Evolutionary conservation across 2,113 vertebrate species (phyloP).

Genomic region (Ibidorhyncha struthersii): DNA sequence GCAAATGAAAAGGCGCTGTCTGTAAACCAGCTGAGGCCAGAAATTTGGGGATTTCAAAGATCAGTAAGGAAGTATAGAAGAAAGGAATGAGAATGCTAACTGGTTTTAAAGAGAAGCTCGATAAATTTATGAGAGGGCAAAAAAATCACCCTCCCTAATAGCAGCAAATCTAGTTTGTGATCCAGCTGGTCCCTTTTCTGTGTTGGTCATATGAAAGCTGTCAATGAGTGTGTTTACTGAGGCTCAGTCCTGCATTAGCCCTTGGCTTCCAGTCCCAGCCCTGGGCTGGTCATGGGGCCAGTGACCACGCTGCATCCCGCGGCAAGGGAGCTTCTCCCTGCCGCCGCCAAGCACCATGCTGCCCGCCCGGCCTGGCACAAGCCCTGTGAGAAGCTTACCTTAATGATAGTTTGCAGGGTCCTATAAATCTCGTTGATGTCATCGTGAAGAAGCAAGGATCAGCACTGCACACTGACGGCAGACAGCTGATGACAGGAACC

Average conservation of each 20-base stretch:
- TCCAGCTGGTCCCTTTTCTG: background rate
- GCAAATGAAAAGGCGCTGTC: background rate
- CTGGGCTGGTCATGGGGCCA: rapidly evolving
- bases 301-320: rapidly evolving
- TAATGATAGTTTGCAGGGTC: rapidly evolving
- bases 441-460: background rate
- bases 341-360: background rate
- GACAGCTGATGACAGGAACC: background rate
- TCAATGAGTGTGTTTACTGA: rapidly evolving
- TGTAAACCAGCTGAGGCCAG: background rate
- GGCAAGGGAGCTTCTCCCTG: rapidly evolving
- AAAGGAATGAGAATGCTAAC: background rate
- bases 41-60: background rate
- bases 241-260: background rate
- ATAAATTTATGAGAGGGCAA: background rate
- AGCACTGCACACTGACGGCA: background rate
- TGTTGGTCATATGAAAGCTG: rapidly evolving
- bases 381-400: background rate
- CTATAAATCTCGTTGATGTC: rapidly evolving
- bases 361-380: no score
- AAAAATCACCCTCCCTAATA: rapidly evolving
- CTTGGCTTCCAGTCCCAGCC: background rate
- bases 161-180: background rate
- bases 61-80: no score
- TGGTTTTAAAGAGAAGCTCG: background rate